Evolutionary conservation across 2,113 vertebrate genomes (phyloP), one percentile per base, ranked within the genome.

Genomic region (human): DNA sequence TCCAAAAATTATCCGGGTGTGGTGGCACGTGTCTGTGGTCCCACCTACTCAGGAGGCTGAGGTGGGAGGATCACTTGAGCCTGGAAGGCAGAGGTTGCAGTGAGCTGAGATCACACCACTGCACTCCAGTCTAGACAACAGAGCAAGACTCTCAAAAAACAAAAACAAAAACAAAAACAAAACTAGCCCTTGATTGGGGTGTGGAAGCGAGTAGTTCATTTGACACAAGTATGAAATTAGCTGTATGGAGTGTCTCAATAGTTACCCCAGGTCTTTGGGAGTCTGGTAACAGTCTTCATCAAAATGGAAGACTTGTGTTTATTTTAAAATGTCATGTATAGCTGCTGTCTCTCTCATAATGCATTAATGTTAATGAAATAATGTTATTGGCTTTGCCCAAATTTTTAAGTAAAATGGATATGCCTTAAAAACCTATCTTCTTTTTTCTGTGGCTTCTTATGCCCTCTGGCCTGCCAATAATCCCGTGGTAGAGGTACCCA

Each of bases 401-500:
- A 18, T 86, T 85, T 89, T 92, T 59, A 45, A 94, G 45, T 48
- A 43, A 94, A 86, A 50, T 48, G 25, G 81, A 79, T 59, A 73
- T 12, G 9, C 40, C 50, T 75, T 25, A 89, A 83, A 45, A 57
- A 32, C 2, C 66, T 57, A 6, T 52, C 30, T 5, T 70, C 18
- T 85, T 89, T 59, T 78, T 52, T 68, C 50, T 76, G 6, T 66
- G 68, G 11, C 48, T 79, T 45, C 38, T 78, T 23, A 1, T n/a
- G 23, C 4, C 35, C 25, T 75, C 30, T 43, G 68, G 17, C 2
- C 61, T 40, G 5, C 73, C 75, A 27, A 35, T 23, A 57, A 38
- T 17, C 48, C 25, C 0, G 0, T 45, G 55, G n/a, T 30, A 0
- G 32, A 64, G 61, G 48, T 4, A 3, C 55, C 45, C 38, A 57